Percentiles rank a stretch among this genome's conserved stretches.
Conservation (phyloP, 2,797 vertebrate genomes). For the Cuculus canorus region DNA sequence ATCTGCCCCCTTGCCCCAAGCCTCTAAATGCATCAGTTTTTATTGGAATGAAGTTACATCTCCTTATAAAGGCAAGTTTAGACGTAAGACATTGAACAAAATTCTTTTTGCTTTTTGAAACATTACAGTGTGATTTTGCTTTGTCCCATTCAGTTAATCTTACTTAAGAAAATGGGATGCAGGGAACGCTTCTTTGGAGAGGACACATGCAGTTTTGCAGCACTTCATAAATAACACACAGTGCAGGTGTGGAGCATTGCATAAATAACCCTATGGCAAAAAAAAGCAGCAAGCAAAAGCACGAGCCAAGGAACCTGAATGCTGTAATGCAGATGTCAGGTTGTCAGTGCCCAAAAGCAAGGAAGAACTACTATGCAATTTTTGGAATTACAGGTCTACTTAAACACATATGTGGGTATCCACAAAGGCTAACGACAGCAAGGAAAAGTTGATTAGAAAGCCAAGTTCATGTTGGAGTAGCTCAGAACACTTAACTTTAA, state of each 20-base stretch:
- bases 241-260: background rate
- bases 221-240: background rate
- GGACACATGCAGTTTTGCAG: background rate
- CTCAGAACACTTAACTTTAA: background rate
- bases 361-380: background rate
- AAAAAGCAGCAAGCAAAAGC: background rate
- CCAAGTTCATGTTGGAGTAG: background rate
- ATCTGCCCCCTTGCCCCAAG: too few species aligned
- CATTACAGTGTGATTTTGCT: background rate
- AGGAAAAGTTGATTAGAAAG: background rate
- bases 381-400: background rate
- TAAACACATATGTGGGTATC: fast-evolving
- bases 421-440: background rate
- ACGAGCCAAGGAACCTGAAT: background rate
- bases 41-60: background rate
- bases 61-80: background rate
- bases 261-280: background rate
- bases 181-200: fast-evolving
- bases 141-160: background rate
- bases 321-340: background rate
- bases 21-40: background rate
- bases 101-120: background rate
- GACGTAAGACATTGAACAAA: background rate
- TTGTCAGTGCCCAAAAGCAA: background rate
- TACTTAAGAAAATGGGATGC: background rate